These are phyloP conservation scores for Agonopterix heracliana DNA, from an alignment of 2,888 invertebrate genomes.

Conservation along the genomic window DNA sequence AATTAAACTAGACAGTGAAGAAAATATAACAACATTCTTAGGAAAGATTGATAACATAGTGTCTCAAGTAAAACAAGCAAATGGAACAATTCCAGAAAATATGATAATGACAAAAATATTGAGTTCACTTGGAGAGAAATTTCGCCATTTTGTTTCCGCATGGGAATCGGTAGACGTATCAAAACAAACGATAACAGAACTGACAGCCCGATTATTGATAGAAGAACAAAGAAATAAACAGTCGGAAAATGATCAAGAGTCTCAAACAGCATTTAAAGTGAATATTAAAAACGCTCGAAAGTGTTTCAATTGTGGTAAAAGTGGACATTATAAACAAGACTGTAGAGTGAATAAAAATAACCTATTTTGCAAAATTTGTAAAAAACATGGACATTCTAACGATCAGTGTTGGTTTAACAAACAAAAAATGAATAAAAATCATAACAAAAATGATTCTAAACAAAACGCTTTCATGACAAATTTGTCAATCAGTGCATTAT, in stretches of 20 bases:
- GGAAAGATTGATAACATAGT: too few relatives aligned
- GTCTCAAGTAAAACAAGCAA: too few relatives aligned
- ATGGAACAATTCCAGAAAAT: too few relatives aligned
- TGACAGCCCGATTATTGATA: slow-evolving; percentile 3
- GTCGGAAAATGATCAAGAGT: background rate
- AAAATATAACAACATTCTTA: too few relatives aligned
- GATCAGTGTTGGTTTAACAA: background rate
- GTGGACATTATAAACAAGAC: background rate
- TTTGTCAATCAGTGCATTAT: too few relatives aligned
- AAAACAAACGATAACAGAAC: slow-evolving; percentile 2
- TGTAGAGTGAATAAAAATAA: background rate
- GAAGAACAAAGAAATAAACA: slow-evolving; percentile 2
- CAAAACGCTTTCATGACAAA: too few relatives aligned
- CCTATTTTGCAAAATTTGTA: background rate
- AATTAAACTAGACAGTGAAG: too few relatives aligned
- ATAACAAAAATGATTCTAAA: too few relatives aligned
- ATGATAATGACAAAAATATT: slow-evolving; percentile 5
- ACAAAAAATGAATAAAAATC: background rate
- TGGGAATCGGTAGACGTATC: slow-evolving; percentile 4
- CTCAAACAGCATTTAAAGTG: background rate
- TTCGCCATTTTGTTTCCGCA: slow-evolving; percentile 5
- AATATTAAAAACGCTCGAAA: background rate
- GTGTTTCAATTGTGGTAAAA: background rate
- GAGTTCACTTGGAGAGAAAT: slow-evolving; percentile 4
- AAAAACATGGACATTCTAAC: background rate